Evolutionary conservation across 2,113 vertebrate species (phyloP).

Genomic region (Serinus canaria): DNA sequence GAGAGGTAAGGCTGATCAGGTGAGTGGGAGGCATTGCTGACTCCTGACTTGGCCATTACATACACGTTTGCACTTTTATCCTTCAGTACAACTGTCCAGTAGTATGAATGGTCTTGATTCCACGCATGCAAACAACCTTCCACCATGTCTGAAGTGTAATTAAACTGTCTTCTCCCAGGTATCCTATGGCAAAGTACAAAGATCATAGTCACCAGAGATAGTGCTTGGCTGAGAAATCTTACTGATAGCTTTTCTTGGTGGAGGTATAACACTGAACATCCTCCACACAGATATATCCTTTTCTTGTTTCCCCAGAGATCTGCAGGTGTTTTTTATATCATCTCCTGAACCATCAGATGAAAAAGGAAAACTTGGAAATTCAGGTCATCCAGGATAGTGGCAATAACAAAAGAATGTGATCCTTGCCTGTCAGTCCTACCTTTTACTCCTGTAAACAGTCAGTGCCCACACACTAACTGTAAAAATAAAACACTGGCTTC

Average conservation of each 20-base stretch:
- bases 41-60: not conserved
- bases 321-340: not conserved
- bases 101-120: not conserved
- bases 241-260: not conserved
- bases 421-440: not conserved
- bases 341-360: not conserved
- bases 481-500: not conserved
- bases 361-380: not conserved
- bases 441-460: not conserved
- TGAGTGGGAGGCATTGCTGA: not conserved
- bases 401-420: not conserved
- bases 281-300: not conserved
- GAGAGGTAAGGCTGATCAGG: not conserved
- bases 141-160: not conserved
- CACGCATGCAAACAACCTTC: not conserved
- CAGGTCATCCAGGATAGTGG: not conserved
- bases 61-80: not conserved
- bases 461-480: not conserved
- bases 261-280: not conserved
- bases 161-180: not conserved
- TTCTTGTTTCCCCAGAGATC: not conserved
- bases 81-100: not conserved
- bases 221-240: not conserved
- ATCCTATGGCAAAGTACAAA: not conserved
- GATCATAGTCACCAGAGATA: not conserved